Base-by-base conservation (phyloP, 2,888 invertebrate genomes). In the Trisateles emortualis region DNA sequence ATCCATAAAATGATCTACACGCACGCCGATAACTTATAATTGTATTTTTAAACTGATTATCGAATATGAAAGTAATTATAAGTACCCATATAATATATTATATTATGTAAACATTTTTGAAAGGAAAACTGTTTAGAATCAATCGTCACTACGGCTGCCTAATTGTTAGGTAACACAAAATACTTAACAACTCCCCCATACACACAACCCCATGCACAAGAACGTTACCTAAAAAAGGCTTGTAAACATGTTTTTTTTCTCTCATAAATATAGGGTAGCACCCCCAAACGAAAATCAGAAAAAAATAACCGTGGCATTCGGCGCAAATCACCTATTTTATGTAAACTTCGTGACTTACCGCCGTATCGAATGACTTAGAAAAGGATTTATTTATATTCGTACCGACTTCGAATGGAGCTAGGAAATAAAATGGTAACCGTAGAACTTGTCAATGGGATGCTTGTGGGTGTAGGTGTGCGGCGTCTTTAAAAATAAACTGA, bases 311-410 rank as follows among this genome's bases (percentile, higher is more conserved):
- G 74, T 81, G 83, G 86, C 82, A 84, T 90, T 90, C 85, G 86
- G 83, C 78, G 84, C 89, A 90, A 91, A 90, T 89, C 89, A 86
- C 87, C 83, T 88, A 90, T 88, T 92, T 92, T 91, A 92, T 92
- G 92, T 91, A 91, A 92, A 92, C 87, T 90, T 90, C 92, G 92
- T 92, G 92, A 92, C 92, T 92, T 79, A 82, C 78, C 74, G 81
- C 90, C 89, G 83, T 92, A 91, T 91, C 88, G 88, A 88, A 92
- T 90, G 91, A 86, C 88, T 91, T 90, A 89, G 84, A 87, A 54
- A 90, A 86, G 87, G 89, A 90, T 90, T 89, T 90, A 88, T 87
- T 88, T 88, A 84, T 87, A 87, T 81, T 84, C 74, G 73, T 80
- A 81, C 79, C 78, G 53, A 74, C 74, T 68, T 68, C 53, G 58